These are phyloP conservation scores for Anableps anableps DNA, from an alignment of 2,797 vertebrate species.

Conservation along the genomic window DNA sequence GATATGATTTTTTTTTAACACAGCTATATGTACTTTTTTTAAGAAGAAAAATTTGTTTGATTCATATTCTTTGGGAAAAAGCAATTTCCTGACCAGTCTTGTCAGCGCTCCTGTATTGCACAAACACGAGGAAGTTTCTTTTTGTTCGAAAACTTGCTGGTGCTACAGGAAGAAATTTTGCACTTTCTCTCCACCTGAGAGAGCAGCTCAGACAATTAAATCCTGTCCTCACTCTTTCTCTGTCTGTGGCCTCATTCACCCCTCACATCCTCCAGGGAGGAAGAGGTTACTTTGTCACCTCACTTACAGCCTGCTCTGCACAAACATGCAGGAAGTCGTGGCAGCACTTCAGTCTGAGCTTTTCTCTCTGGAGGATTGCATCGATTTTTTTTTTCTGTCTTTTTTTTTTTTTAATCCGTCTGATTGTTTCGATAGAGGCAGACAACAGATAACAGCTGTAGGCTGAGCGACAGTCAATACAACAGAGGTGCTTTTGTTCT, in stretches of 20 bases:
- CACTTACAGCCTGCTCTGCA: slow-evolving; percentile 34
- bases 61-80: neutral
- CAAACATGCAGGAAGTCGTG: slow-evolving; percentile 20
- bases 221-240: neutral
- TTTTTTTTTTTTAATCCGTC: slow-evolving; percentile 30
- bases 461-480: slow-evolving; percentile 19
- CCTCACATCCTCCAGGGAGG: slow-evolving; percentile 13
- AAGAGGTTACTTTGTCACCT: slow-evolving; percentile 34
- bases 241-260: slow-evolving; percentile 18
- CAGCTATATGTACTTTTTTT: neutral
- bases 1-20: neutral
- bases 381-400: slow-evolving; percentile 26
- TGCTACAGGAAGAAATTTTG: neutral
- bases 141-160: neutral
- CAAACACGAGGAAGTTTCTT: neutral
- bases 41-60: neutral
- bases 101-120: neutral
- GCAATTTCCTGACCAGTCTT: neutral
- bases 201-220: slow-evolving; percentile 7
- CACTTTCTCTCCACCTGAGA: neutral
- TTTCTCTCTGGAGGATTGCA: slow-evolving; percentile 44
- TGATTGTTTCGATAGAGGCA: slow-evolving; percentile 22
- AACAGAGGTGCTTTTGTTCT: slow-evolving; percentile 11
- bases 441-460: slow-evolving; percentile 6
- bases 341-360: slow-evolving; percentile 34